Percentiles rank a stretch among this genome's conserved stretches.
Evolutionary conservation across 1,140 invertebrate species (phyloP).

Genomic region (Brachionus paranguensis): DNA sequence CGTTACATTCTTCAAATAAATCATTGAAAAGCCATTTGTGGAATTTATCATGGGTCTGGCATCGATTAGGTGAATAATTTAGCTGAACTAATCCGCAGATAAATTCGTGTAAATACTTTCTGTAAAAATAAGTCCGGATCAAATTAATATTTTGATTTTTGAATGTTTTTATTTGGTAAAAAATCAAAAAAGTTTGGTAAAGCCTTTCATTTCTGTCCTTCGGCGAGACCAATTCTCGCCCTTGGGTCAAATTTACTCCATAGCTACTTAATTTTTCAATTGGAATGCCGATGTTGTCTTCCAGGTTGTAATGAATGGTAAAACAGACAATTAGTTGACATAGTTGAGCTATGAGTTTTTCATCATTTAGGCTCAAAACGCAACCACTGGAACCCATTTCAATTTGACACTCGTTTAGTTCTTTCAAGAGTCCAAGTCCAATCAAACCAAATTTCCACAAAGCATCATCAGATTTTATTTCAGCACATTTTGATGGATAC

Average conservation of each 20-base stretch:
- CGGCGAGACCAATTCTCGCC: not conserved
- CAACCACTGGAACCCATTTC: not conserved
- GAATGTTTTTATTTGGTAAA: constrained; percentile 49
- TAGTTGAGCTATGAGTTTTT: constrained; percentile 49
- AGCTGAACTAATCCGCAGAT: constrained; percentile 65
- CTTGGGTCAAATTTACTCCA: constrained; percentile 35
- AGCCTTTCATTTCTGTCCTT: constrained; percentile 42
- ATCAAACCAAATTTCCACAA: not conserved
- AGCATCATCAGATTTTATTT: not conserved
- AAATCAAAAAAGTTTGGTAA: constrained; percentile 42
- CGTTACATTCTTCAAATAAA: constrained; percentile 62
- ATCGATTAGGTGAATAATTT: constrained; percentile 61
- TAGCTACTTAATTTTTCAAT: constrained; percentile 46
- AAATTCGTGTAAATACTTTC: constrained; percentile 31
- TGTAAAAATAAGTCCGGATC: constrained; percentile 3
- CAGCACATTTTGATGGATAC: too few species aligned
- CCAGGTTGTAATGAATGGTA: constrained; percentile 63
- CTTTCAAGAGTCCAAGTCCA: not conserved
- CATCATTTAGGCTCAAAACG: constrained; percentile 50
- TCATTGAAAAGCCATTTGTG: constrained; percentile 58
- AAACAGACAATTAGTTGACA: constrained; percentile 62
- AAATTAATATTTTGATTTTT: constrained; percentile 18
- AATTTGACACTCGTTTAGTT: not conserved
- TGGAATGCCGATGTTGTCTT: constrained; percentile 63
- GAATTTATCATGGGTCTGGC: constrained; percentile 60